phyloP scores from a whole-genome alignment of 2,797 vertebrate genomes.

The Anguilla pacifica region DNA sequence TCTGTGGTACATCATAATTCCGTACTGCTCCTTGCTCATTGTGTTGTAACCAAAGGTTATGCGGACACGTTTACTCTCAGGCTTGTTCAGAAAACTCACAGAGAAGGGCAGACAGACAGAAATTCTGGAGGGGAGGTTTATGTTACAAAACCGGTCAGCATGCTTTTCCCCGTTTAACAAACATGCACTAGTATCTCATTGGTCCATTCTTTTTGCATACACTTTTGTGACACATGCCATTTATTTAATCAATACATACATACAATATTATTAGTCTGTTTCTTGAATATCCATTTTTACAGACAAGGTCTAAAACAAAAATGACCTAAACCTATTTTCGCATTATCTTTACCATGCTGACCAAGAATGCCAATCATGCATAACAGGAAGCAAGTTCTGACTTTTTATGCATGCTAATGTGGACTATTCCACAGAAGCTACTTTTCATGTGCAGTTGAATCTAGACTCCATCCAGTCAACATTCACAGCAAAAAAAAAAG shows the following conservation, averaged over 20 bases:
- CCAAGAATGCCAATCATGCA: no score
- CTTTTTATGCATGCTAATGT: no score
- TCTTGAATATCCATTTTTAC: background rate
- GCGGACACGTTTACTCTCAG: constrained; percentile 78
- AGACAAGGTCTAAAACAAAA: no score
- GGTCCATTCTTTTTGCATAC: background rate
- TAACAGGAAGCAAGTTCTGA: no score
- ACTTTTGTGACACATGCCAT: background rate
- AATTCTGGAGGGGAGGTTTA: background rate
- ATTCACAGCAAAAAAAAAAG: constrained; percentile 53
- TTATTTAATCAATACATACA: background rate
- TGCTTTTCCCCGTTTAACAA: background rate
- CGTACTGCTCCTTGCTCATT: constrained; percentile 73
- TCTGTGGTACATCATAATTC: constrained; percentile 85
- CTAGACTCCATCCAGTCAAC: background rate
- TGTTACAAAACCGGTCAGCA: background rate
- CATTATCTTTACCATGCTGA: no score
- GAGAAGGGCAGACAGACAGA: background rate
- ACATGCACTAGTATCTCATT: background rate
- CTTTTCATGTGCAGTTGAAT: background rate
- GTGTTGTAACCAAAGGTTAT: constrained; percentile 80
- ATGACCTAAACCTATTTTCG: no score
- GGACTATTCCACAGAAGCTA: background rate
- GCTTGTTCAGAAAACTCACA: background rate
- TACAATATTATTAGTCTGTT: background rate